phyloP scores from a whole-genome alignment of 2,888 invertebrate genomes.

The Gonocerus acuteangulatus region DNA sequence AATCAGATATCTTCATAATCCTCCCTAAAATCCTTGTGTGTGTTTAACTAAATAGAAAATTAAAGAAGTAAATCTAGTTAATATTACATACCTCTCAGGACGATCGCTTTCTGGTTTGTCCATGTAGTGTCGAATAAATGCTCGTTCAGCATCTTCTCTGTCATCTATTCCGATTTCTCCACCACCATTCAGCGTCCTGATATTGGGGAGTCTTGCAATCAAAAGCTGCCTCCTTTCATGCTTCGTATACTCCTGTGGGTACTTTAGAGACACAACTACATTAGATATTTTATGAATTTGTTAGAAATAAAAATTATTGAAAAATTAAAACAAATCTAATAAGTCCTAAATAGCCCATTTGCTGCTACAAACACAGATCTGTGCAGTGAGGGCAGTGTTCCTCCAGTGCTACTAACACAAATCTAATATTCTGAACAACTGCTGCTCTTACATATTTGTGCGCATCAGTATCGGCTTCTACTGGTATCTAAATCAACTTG shows the following conservation, averaged over 20 bases:
- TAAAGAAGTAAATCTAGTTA: too few relatives aligned
- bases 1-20: too few relatives aligned
- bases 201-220: conserved; percentile 79
- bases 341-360: not conserved
- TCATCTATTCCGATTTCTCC: conserved; percentile 75
- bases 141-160: conserved; percentile 84
- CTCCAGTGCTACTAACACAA: too few relatives aligned
- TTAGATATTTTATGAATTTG: not conserved
- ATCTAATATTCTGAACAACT: too few relatives aligned
- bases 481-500: too few relatives aligned
- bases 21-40: too few relatives aligned
- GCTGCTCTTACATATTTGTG: too few relatives aligned
- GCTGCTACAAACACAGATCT: too few relatives aligned
- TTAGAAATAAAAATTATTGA: too few relatives aligned
- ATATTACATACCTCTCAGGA: conserved; percentile 58
- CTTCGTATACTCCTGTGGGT: conserved; percentile 53
- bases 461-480: too few relatives aligned
- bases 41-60: too few relatives aligned
- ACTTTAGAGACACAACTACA: not conserved
- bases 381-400: too few relatives aligned
- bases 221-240: conserved; percentile 80
- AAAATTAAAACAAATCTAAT: not conserved
- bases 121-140: conserved; percentile 87
- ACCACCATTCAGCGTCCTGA: conserved; percentile 81
- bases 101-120: conserved; percentile 75